phyloP scores from a whole-genome alignment of 2,113 vertebrate genomes.

The Carassius carassius region DNA sequence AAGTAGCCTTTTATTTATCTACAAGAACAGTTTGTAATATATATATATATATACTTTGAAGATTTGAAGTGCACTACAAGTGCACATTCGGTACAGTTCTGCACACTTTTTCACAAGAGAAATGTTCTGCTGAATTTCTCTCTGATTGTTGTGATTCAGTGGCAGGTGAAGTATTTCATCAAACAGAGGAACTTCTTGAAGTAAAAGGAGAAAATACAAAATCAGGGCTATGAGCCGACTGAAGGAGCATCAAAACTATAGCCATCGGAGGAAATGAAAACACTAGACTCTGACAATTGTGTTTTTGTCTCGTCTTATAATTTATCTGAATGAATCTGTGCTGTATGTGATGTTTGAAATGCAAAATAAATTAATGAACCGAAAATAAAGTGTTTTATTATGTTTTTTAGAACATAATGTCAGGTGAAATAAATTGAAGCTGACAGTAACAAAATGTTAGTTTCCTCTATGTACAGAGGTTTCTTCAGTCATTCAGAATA shows the following conservation, averaged over 20 bases:
- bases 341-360: not conserved
- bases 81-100: not conserved
- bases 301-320: not conserved
- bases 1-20: not conserved
- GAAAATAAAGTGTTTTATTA: slow-evolving; percentile 38
- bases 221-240: slow-evolving; percentile 76
- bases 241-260: slow-evolving; percentile 73
- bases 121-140: not conserved
- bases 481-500: not conserved
- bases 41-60: too few relatives aligned
- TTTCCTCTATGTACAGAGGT: slow-evolving; percentile 35
- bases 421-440: slow-evolving; percentile 4
- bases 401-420: slow-evolving; percentile 7
- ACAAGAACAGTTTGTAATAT: too few relatives aligned
- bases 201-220: slow-evolving; percentile 87
- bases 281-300: not conserved
- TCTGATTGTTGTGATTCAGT: slow-evolving; percentile 43
- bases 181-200: slow-evolving; percentile 93
- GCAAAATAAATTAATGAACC: slow-evolving; percentile 10
- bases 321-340: not conserved
- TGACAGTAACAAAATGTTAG: slow-evolving; percentile 13
- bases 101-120: not conserved
- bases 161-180: slow-evolving; percentile 90
- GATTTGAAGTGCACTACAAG: not conserved
- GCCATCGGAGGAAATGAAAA: not conserved